These are phyloP conservation scores for Passer montanus DNA, from an alignment of 2,113 vertebrate species.

Conservation along the genomic window DNA sequence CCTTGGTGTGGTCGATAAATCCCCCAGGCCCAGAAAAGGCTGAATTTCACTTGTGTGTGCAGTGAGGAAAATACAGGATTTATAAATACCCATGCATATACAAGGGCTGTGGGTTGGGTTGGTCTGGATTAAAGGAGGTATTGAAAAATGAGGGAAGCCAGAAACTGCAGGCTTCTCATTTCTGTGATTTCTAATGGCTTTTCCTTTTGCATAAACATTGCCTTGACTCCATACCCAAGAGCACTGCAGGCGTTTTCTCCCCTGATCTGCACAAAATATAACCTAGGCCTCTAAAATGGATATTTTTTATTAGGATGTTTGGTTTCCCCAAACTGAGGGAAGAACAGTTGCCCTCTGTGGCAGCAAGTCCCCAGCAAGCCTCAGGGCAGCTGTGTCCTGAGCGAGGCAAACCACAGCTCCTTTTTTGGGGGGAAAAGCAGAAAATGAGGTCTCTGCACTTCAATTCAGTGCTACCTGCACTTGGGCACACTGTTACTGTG, in stretches of 20 bases:
- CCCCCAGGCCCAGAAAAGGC: conserved; percentile 46
- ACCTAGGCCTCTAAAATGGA: conserved; percentile 31
- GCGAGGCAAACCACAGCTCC: not conserved
- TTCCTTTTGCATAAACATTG: conserved; percentile 64
- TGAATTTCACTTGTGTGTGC: conserved; percentile 60
- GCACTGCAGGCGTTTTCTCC: conserved; percentile 40
- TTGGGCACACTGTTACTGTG: not conserved
- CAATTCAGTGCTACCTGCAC: not conserved
- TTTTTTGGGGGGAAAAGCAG: not conserved
- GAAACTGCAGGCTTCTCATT: conserved; percentile 62
- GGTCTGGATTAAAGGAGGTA: conserved; percentile 66
- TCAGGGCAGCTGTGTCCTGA: not conserved
- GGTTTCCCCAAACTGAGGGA: not conserved
- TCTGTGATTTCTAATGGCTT: conserved; percentile 60
- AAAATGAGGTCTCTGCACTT: not conserved
- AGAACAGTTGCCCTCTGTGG: conserved; percentile 36
- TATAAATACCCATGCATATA: conserved; percentile 62
- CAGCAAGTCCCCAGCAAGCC: not conserved
- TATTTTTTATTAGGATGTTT: conserved; percentile 36
- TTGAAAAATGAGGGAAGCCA: conserved; percentile 65
- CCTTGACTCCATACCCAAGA: conserved; percentile 42
- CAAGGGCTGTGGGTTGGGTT: conserved; percentile 50
- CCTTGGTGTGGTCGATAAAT: conserved; percentile 21
- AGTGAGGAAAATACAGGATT: conserved; percentile 36
- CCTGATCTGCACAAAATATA: not conserved